Conservation (phyloP, 2,888 invertebrate genomes). For the Bellardia bayeri region DNA sequence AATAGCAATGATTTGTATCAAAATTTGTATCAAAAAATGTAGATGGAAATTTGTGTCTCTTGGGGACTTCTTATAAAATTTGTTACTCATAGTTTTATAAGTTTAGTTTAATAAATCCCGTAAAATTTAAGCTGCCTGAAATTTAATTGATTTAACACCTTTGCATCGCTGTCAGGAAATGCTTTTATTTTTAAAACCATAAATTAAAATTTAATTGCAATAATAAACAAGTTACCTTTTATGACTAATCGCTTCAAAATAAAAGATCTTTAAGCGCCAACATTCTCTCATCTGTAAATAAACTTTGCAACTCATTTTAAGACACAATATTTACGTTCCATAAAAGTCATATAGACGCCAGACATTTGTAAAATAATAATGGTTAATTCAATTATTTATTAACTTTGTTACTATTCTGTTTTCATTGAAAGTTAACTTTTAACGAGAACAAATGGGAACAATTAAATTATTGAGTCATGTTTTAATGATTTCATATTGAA, state of each 20-base stretch:
- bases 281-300: background rate
- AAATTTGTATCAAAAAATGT: no score
- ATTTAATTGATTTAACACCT: background rate
- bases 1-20: no score
- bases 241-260: constrained; percentile 1
- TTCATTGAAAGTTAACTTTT: background rate
- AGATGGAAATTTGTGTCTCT: no score
- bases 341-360: constrained; percentile 2
- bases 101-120: no score
- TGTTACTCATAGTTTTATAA: no score
- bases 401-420: background rate
- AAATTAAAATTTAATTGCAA: constrained; percentile 7
- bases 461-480: background rate
- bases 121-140: no score
- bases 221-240: background rate
- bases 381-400: constrained; percentile 1
- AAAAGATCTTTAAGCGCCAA: constrained; percentile 9
- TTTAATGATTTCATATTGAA: constrained; percentile 8
- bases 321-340: background rate
- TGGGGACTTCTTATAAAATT: no score
- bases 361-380: background rate
- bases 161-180: constrained; percentile 3
- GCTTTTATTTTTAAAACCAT: background rate
- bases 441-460: background rate
- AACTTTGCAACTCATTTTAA: background rate